Evolutionary conservation across 2,797 vertebrate species (phyloP).

Genomic region (Acridotheres tristis): DNA sequence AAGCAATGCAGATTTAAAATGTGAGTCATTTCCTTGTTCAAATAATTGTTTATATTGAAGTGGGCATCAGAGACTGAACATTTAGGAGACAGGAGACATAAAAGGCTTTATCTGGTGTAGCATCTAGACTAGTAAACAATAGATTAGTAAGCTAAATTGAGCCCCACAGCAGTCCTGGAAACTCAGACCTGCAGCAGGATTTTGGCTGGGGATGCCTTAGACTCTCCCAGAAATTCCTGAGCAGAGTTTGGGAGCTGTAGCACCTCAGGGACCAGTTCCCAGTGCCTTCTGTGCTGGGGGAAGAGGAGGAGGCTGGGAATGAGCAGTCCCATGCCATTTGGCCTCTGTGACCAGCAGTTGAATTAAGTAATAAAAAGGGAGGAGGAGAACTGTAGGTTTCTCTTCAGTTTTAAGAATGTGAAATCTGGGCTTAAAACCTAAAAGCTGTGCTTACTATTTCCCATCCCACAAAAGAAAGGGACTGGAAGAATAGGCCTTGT

Average conservation of each 20-base stretch:
- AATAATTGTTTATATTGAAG: not conserved
- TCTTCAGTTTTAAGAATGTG: not conserved
- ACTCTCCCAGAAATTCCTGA: not conserved
- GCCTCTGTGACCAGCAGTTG: not conserved
- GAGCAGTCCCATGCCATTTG: not conserved
- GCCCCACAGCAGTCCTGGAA: not conserved
- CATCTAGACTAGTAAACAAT: not conserved
- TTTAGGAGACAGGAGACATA: not conserved
- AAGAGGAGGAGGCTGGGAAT: not conserved
- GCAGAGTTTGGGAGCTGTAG: not conserved
- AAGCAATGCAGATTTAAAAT: not conserved
- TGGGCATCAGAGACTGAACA: not conserved
- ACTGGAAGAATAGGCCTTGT: not conserved
- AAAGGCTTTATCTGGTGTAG: not conserved
- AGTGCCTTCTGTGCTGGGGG: accelerated
- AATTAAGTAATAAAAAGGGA: not conserved
- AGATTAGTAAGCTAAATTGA: not conserved
- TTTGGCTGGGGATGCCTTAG: not conserved
- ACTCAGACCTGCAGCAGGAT: not conserved
- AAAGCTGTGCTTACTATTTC: not conserved
- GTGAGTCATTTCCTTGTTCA: not conserved
- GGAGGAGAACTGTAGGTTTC: not conserved
- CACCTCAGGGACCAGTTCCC: not conserved
- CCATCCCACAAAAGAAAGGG: not conserved
- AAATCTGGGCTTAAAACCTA: not conserved